phyloP scores from a whole-genome alignment of 2,797 vertebrate genomes.

The Coccyzus lansbergi region DNA sequence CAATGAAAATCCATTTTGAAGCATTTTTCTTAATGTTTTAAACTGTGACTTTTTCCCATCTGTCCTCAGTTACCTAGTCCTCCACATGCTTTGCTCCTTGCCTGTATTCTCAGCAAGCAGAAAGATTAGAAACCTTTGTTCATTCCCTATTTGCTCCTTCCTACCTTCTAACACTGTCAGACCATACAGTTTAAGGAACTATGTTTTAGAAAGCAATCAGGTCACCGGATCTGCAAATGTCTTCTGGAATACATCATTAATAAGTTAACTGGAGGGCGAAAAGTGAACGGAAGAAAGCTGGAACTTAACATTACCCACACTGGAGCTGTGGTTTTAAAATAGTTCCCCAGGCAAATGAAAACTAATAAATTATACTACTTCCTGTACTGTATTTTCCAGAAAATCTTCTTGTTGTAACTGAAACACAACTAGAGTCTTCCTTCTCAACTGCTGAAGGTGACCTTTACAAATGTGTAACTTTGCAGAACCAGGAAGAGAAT shows the following conservation, averaged over 20 bases:
- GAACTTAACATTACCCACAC: neutral
- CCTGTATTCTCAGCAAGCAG: neutral
- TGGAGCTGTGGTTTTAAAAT: neutral
- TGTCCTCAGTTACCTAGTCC: neutral
- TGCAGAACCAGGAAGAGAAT: constrained; percentile 40
- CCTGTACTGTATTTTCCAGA: neutral
- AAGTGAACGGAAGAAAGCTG: neutral
- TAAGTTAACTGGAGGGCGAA: neutral
- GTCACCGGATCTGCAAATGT: neutral
- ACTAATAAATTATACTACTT: neutral
- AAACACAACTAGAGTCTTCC: neutral
- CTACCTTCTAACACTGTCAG: neutral
- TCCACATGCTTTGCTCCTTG: neutral
- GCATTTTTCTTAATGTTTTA: neutral
- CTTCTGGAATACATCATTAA: neutral
- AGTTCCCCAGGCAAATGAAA: neutral
- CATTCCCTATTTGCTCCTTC: neutral
- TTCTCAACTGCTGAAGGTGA: neutral
- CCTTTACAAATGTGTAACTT: neutral
- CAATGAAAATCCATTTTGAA: neutral
- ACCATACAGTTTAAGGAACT: neutral
- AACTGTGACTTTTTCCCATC: neutral
- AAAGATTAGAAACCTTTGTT: neutral
- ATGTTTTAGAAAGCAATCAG: neutral
- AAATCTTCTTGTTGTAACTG: neutral